Percentiles rank a stretch among this genome's conserved stretches.
Evolutionary conservation across 2,797 vertebrate species (phyloP).

Genomic region (Tragopan temminckii): DNA sequence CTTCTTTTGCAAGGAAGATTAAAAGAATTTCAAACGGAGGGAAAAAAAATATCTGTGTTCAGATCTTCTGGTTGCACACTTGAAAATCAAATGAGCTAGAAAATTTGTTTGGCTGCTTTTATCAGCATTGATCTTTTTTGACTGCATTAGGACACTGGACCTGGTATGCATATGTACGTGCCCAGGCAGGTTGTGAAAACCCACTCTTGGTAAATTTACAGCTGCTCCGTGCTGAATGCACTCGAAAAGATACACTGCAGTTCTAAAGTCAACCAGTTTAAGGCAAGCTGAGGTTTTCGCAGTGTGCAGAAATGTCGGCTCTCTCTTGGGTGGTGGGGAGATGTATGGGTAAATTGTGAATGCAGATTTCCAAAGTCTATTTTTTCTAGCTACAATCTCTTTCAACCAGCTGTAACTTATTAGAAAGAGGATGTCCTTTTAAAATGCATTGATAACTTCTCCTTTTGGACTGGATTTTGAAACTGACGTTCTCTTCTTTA

Average conservation of each 20-base stretch:
- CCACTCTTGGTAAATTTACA: not conserved
- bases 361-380: not conserved
- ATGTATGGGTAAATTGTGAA: no score
- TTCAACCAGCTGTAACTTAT: not conserved
- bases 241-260: not conserved
- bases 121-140: not conserved
- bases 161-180: not conserved
- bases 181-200: conserved; percentile 10
- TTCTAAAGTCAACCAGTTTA: no score
- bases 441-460: not conserved
- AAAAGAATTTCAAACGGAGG: conserved; percentile 31
- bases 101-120: conserved; percentile 54
- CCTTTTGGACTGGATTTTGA: not conserved
- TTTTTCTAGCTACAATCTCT: not conserved
- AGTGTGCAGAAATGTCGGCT: not conserved
- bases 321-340: not conserved
- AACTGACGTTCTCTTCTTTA: not conserved
- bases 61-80: conserved; percentile 39
- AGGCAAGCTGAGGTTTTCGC: not conserved
- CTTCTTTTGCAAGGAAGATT: conserved; percentile 41
- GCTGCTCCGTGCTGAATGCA: not conserved
- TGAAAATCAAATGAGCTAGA: conserved; percentile 59
- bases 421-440: not conserved
- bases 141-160: not conserved
- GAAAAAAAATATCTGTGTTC: conserved; percentile 32